Base-by-base conservation (phyloP, 1,140 invertebrate species). In the Diorhabda carinulata region DNA sequence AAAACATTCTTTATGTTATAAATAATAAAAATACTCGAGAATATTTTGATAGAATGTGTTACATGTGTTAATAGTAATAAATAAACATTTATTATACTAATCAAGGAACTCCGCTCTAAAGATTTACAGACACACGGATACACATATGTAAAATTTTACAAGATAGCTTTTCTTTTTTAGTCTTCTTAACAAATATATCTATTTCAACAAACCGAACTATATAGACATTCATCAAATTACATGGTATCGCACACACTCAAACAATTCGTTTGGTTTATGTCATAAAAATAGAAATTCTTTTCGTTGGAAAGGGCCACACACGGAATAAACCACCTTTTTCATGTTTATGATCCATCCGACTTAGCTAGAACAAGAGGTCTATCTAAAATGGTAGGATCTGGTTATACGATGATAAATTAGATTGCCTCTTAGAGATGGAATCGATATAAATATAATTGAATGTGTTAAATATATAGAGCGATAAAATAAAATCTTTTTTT, bases 321-420 rank as follows among this genome's bases (percentile, higher is more conserved):
- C 61, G 43, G 41, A 43, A 47, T 43, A 62, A 43, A 43, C 61
- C 61, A 62, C 61, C 43, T 62, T 43, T 10, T 62, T 62, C 61
- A 62, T 62, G n/a, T 43, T 44, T 43, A 62, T 43, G 47, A 52
- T 62, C n/a, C 61, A 62, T 62, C 44, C 41, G 8, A 62, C 6
- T 62, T 44, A 43, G 42, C 3, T 4, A 62, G 43, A 62, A 62
- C 43, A 62, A 43, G n/a, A 43, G 44, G 10, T 6, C 43, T 43
- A 43, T n/a, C 43, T 10, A 62, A 44, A 62, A 43, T 43, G 61
- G 8, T 43, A 3, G n/a, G 60, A 45, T 72, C 71, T 61, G 65
- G 68, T 72, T 72, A 67, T 66, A 67, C 43, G 67, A 62, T 69
- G 68, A 69, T 68, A 67, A 68, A 72, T 72, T 68, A 67, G 71